phyloP scores from a whole-genome alignment of 2,797 vertebrate species.

The Lepilemur septentrionalis region DNA sequence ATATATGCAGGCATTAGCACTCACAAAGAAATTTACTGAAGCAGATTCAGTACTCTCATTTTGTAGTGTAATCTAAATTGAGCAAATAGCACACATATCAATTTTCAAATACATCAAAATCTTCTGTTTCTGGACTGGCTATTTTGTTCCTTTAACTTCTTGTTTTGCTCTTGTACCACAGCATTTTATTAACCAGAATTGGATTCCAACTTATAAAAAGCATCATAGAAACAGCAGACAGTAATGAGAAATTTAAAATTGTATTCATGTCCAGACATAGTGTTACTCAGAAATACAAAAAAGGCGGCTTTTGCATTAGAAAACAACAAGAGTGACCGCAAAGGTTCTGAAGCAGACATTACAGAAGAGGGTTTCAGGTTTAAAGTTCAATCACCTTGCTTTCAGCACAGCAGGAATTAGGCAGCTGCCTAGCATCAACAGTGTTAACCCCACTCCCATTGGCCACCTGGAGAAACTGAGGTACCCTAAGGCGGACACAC shows the following conservation, averaged over 20 bases:
- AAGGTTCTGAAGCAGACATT: neutral
- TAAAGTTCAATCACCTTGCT: neutral
- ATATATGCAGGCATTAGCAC: neutral
- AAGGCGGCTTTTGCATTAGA: neutral
- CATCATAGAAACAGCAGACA: neutral
- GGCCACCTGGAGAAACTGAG: too few species aligned
- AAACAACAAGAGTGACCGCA: neutral
- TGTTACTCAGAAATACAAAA: neutral
- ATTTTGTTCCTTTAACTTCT: neutral
- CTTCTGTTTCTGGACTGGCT: neutral
- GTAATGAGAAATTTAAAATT: neutral
- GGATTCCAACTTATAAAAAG: neutral
- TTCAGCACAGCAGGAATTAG: neutral
- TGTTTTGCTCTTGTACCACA: neutral
- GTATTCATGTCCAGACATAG: neutral
- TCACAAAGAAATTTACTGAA: neutral
- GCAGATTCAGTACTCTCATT: neutral
- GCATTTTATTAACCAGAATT: neutral
- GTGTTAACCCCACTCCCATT: neutral
- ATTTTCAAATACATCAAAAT: neutral
- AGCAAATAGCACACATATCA: neutral
- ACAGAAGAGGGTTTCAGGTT: neutral
- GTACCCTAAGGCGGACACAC: neutral
- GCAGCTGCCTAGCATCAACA: neutral
- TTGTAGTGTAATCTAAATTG: neutral